These are phyloP conservation scores for Anguilla japonica DNA, from an alignment of 2,113 vertebrate genomes.

Conservation along the genomic window DNA sequence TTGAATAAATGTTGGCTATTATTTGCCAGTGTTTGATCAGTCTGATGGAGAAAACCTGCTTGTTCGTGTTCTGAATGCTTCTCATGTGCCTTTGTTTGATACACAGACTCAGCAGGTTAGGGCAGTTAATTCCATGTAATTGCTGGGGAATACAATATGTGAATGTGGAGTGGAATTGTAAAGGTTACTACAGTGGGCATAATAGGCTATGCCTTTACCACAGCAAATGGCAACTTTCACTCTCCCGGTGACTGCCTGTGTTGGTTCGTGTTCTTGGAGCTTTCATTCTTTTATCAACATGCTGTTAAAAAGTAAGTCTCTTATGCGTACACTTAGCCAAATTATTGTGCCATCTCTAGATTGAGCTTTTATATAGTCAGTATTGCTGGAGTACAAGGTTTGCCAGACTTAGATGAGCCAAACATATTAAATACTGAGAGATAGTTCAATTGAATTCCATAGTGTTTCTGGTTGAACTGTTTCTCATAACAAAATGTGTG, in stretches of 20 bases:
- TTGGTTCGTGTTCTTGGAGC: not conserved
- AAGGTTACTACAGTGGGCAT: not conserved
- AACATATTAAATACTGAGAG: not conserved
- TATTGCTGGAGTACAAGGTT: not conserved
- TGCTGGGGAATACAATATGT: not conserved
- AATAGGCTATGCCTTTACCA: not conserved
- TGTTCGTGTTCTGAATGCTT: not conserved
- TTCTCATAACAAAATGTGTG: not conserved
- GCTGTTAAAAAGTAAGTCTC: not conserved
- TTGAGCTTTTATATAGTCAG: not conserved
- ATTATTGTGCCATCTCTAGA: not conserved
- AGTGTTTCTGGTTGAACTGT: not conserved
- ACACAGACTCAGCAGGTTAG: not conserved
- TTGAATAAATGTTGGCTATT: not conserved
- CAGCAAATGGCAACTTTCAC: not conserved
- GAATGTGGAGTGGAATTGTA: not conserved
- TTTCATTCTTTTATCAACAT: not conserved
- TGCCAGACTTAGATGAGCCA: not conserved
- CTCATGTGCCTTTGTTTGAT: constrained; percentile 2
- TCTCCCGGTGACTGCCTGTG: not conserved
- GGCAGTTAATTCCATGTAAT: not conserved
- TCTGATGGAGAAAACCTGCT: not conserved
- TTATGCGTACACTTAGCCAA: not conserved
- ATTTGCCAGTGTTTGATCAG: constrained; percentile 26
- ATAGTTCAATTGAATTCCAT: not conserved